These are phyloP conservation scores for Cerastis leucographa DNA, from an alignment of 2,888 invertebrate species.

Conservation along the genomic window DNA sequence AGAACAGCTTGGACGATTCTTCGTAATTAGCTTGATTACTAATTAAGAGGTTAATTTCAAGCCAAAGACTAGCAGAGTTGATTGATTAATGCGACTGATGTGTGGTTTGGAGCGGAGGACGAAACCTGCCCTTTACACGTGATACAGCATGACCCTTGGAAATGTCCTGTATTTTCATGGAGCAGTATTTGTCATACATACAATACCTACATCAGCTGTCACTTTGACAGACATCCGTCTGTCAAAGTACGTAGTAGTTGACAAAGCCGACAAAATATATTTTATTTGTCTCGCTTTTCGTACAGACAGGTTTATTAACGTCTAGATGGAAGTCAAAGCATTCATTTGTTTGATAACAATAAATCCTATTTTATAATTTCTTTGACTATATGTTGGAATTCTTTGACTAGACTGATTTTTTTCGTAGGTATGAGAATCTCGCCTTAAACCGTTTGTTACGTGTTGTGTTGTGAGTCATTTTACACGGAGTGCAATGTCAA, in stretches of 20 bases:
- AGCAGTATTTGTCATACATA: not conserved
- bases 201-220: too few relatives aligned
- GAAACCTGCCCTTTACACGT: not conserved
- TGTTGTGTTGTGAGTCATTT: slow-evolving; percentile 28
- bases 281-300: not conserved
- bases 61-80: slow-evolving; percentile 12
- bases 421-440: slow-evolving; percentile 3
- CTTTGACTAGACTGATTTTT: not conserved
- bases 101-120: not conserved
- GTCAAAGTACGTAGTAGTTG: too few relatives aligned
- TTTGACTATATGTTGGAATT: not conserved
- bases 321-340: not conserved
- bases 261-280: not conserved
- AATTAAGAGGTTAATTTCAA: slow-evolving; percentile 24
- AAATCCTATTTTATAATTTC: not conserved
- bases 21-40: slow-evolving; percentile 36
- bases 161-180: not conserved
- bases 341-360: not conserved
- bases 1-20: not conserved
- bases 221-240: not conserved
- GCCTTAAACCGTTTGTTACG: slow-evolving; percentile 7
- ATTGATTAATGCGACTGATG: slow-evolving; percentile 35
- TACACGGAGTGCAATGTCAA: slow-evolving; percentile 43
- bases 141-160: not conserved
- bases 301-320: not conserved